These are phyloP conservation scores for Amblyopsis rosae DNA, from an alignment of 2,113 vertebrate genomes.

Conservation along the genomic window DNA sequence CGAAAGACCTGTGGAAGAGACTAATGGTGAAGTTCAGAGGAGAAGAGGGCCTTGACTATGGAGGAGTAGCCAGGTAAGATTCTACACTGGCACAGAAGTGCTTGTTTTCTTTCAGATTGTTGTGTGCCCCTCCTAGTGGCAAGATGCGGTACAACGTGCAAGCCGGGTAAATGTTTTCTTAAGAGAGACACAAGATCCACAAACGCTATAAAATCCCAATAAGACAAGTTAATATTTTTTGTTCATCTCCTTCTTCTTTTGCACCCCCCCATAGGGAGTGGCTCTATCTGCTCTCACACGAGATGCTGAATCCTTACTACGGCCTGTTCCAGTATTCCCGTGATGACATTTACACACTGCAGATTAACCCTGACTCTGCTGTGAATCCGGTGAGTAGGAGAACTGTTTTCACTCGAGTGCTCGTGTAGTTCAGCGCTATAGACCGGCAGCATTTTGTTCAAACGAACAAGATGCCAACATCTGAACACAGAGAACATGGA, in stretches of 20 bases:
- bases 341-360: conserved; percentile 97
- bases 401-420: too few species aligned
- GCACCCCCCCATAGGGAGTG: conserved; percentile 82
- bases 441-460: too few species aligned
- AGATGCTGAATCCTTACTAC: conserved; percentile 99
- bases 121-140: conserved; percentile 42
- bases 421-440: neutral
- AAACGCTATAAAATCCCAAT: neutral
- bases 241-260: neutral
- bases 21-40: conserved; percentile 99
- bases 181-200: neutral
- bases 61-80: conserved; percentile 94
- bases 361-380: conserved; percentile 97
- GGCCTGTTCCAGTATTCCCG: conserved; percentile 98
- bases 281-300: conserved; percentile 96
- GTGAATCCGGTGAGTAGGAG: conserved; percentile 89
- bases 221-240: too few species aligned
- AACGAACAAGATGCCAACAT: too few species aligned
- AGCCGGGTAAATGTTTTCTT: neutral
- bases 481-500: too few species aligned
- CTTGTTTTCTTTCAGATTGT: neutral
- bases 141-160: neutral
- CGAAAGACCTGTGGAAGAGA: conserved; percentile 98
- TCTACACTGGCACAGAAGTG: neutral
- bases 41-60: conserved; percentile 97